A percentile compares a stretch with the other conserved stretches of the same genome.
Conservation (phyloP, 2,888 invertebrate species). For the Nomada goodeniana region DNA sequence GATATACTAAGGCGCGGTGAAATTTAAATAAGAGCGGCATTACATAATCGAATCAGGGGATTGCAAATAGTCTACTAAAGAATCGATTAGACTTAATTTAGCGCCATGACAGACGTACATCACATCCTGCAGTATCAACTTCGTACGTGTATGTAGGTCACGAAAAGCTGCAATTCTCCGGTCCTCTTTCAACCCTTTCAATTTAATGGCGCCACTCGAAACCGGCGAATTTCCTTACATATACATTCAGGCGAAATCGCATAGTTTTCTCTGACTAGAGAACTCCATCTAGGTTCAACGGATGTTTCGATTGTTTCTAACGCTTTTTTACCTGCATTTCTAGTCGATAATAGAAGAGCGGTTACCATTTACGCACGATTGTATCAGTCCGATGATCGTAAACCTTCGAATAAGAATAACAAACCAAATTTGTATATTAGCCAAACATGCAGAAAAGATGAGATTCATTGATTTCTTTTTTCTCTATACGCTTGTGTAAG, state of each 20-base stretch:
- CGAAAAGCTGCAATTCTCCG: constrained; percentile 40
- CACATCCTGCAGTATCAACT: constrained; percentile 33
- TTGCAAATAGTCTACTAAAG: constrained; percentile 22
- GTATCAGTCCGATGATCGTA: neutral
- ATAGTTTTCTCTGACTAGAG: neutral
- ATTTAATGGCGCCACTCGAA: constrained; percentile 30
- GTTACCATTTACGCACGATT: neutral
- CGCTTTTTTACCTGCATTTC: neutral
- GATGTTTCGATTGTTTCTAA: neutral
- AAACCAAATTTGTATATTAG: too few species aligned
- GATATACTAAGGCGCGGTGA: neutral
- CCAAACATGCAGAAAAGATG: too few species aligned
- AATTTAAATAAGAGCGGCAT: neutral
- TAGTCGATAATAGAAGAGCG: neutral
- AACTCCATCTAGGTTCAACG: neutral
- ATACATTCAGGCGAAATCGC: neutral
- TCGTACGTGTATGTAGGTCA: constrained; percentile 31
- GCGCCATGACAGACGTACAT: constrained; percentile 22
- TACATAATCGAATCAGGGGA: constrained; percentile 28
- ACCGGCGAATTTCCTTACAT: constrained; percentile 16
- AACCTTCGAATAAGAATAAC: neutral
- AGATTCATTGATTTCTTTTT: too few species aligned
- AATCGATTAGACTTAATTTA: constrained; percentile 50
- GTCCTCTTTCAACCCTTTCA: constrained; percentile 36
- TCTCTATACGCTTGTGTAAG: neutral